phyloP scores from a whole-genome alignment of 2,113 vertebrate genomes.

The Cettia cetti region DNA sequence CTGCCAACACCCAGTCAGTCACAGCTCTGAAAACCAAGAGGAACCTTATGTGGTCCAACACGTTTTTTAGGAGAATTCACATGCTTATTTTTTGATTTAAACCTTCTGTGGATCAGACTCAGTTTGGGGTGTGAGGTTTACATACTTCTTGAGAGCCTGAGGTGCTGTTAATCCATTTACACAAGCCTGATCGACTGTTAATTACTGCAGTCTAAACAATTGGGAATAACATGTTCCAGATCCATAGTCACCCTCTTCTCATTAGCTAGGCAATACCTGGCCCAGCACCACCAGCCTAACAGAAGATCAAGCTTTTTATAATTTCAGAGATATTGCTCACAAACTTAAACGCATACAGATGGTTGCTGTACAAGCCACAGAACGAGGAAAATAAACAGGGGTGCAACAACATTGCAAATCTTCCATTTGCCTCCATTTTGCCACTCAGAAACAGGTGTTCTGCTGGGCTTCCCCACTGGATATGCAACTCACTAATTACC shows the following conservation, averaged over 20 bases:
- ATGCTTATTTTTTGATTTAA: not conserved
- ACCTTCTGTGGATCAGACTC: not conserved
- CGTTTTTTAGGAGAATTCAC: not conserved
- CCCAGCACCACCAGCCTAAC: not conserved
- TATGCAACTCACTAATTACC: constrained; percentile 17
- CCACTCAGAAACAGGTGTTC: not conserved
- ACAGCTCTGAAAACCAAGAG: not conserved
- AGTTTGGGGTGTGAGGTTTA: not conserved
- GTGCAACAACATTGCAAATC: not conserved
- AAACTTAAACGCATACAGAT: not conserved
- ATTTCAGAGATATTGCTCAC: not conserved
- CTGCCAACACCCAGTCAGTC: not conserved
- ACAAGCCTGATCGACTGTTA: not conserved
- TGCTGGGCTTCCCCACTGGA: constrained; percentile 13
- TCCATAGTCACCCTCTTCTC: not conserved
- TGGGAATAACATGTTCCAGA: not conserved
- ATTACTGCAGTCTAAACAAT: not conserved
- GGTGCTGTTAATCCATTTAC: not conserved
- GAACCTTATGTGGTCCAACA: rapidly evolving
- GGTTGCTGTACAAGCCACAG: not conserved
- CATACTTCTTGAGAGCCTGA: not conserved
- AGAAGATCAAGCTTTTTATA: rapidly evolving
- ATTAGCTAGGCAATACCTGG: not conserved
- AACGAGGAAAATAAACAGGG: not conserved
- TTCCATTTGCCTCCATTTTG: not conserved